phyloP scores from a whole-genome alignment of 2,888 invertebrate species.

The Leptopterna dolabrata region DNA sequence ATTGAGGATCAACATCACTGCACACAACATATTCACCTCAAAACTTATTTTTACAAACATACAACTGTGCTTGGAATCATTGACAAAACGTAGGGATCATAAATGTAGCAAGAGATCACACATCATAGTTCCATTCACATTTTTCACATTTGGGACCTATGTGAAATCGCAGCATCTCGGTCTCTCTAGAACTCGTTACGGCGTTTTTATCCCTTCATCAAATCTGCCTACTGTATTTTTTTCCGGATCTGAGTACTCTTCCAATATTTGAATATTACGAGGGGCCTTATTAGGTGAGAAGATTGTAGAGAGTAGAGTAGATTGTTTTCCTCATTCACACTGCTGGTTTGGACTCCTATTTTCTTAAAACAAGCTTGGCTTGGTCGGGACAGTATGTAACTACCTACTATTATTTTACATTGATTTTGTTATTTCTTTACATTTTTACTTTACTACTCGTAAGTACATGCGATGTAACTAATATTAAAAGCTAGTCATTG shows the following conservation, averaged over 20 bases:
- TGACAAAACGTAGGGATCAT: not conserved
- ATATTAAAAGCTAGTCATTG: constrained; percentile 52
- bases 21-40: not conserved
- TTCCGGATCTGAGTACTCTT: not conserved
- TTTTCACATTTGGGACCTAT: not conserved
- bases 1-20: not conserved
- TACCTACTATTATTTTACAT: not conserved
- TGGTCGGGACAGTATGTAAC: not conserved
- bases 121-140: not conserved
- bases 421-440: not conserved
- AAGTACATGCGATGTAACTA: constrained; percentile 29
- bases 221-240: not conserved
- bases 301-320: constrained; percentile 38
- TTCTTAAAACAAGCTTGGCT: not conserved
- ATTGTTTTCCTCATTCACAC: not conserved
- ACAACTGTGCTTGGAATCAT: not conserved
- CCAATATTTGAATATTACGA: constrained; percentile 2
- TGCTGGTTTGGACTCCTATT: not conserved
- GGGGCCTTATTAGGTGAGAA: constrained; percentile 51
- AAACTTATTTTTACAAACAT: not conserved
- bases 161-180: not conserved
- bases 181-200: not conserved
- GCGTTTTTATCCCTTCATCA: not conserved
- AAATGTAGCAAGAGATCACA: not conserved
- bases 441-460: constrained; percentile 16